phyloP scores from a whole-genome alignment of 1,140 invertebrate genomes.

The Calephelis virginiensis region DNA sequence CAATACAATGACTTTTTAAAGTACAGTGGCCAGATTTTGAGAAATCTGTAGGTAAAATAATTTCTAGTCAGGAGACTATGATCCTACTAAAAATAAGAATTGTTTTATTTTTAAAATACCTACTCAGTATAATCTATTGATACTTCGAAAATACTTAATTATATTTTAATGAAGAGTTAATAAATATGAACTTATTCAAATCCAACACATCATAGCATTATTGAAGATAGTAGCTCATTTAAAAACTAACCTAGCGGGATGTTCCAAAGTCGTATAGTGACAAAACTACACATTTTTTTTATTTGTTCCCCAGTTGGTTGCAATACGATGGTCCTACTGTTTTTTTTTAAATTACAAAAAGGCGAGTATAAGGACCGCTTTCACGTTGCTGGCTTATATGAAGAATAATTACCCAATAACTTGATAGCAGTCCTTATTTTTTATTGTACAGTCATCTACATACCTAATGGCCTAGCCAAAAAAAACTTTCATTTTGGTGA shows the following conservation, averaged over 20 bases:
- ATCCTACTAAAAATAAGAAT: slow-evolving; percentile 30
- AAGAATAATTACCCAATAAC: too few species aligned
- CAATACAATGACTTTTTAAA: slow-evolving; percentile 26
- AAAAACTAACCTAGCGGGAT: background rate
- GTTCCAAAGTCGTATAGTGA: background rate
- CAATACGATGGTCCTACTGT: too few species aligned
- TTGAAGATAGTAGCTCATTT: background rate
- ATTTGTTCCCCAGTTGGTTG: too few species aligned
- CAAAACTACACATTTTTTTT: background rate
- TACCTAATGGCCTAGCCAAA: slow-evolving; percentile 7
- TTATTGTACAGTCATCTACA: slow-evolving; percentile 6
- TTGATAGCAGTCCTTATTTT: background rate
- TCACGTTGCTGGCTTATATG: too few species aligned
- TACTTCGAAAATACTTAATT: slow-evolving; percentile 10
- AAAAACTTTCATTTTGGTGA: slow-evolving; percentile 10
- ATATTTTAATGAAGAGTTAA: slow-evolving; percentile 1
- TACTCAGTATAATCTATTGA: slow-evolving; percentile 6
- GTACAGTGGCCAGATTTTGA: slow-evolving; percentile 54
- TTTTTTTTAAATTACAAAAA: too few species aligned
- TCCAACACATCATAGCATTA: background rate
- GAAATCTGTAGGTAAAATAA: slow-evolving; percentile 55
- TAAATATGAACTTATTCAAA: background rate
- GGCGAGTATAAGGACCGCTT: too few species aligned
- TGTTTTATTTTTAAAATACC: slow-evolving; percentile 22
- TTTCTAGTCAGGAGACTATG: slow-evolving; percentile 73